Evolutionary conservation across 1,140 invertebrate genomes (phyloP), one percentile per base, ranked within the genome.

Genomic region (Microplitis mediator): DNA sequence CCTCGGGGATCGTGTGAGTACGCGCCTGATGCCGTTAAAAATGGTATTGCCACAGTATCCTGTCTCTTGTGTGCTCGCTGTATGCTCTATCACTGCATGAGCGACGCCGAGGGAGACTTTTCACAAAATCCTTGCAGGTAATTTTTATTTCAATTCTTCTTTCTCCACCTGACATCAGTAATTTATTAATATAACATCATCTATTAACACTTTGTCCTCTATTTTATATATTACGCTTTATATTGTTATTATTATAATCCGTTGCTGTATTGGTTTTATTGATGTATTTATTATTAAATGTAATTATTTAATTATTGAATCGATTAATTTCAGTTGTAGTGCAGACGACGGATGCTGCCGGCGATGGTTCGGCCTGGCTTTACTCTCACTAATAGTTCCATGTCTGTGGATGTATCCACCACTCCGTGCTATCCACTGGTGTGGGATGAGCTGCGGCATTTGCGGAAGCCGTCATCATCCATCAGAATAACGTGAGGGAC

Each of bases 381-480:
- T 97, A 69, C 90, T 98, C 51, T 96, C 95, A 51, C 85, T 98
- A 67, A 87, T 98, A 77, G 92, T 98, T 79, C 97, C 96, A 70
- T 98, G 97, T 87, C 90, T 98, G 71, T 98, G 95, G 91, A 95
- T 95, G 86, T 98, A 98, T 88, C 91, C 94, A 78, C 96, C 95
- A 51, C 89, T 97, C 23, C 91, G 92, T 74, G 92, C 93, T 73
- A 93, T 94, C 80, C 96, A 98, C 86, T 90, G 90, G 87, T 94
- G 94, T 77, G 94, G 94, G 58, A 89, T 93, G 69, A 88, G 89
- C 4, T 95, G 93, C 79, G 92, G 92, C 23, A 82, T 95, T 34
- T 95, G 95, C 76, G 95, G 95, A n/a, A 94, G 94, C 0, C 89
- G 90, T 73, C 95, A 97, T 86, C 91, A 92, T 79, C 92, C 93